A percentile compares a stretch with the other conserved stretches of the same genome.
These are phyloP conservation scores for Asarcornis scutulata DNA, from an alignment of 2,113 vertebrate species.

Conservation along the genomic window DNA sequence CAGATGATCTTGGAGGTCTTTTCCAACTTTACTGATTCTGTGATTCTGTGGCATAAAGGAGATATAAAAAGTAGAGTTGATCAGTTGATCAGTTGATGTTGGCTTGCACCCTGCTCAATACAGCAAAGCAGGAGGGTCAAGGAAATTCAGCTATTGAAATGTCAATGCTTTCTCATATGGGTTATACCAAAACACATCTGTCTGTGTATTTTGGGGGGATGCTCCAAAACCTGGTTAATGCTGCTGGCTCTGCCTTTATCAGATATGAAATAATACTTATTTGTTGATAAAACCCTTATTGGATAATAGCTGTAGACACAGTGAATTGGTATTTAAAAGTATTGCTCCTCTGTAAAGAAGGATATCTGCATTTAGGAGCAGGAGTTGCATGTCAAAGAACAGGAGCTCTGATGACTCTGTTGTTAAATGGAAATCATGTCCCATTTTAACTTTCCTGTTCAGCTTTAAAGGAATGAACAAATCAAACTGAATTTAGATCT, in stretches of 20 bases:
- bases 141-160: not conserved
- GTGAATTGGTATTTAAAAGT: not conserved
- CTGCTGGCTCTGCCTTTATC: not conserved
- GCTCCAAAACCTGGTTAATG: not conserved
- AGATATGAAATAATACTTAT: not conserved
- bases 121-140: not conserved
- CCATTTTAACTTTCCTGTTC: not conserved
- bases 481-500: constrained; percentile 32
- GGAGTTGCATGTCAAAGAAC: not conserved
- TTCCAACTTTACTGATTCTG: no score
- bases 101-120: not conserved
- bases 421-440: constrained; percentile 3
- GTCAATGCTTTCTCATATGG: not conserved
- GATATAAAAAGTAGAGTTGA: not conserved
- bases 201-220: not conserved
- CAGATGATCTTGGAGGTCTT: no score
- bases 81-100: not conserved
- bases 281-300: not conserved
- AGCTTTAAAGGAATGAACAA: not conserved
- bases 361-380: not conserved
- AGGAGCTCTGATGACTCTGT: not conserved
- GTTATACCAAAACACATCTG: not conserved
- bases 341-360: not conserved
- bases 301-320: not conserved
- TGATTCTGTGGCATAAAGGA: not conserved